phyloP scores from a whole-genome alignment of 1,140 invertebrate genomes.

The Nylanderia fulva region DNA sequence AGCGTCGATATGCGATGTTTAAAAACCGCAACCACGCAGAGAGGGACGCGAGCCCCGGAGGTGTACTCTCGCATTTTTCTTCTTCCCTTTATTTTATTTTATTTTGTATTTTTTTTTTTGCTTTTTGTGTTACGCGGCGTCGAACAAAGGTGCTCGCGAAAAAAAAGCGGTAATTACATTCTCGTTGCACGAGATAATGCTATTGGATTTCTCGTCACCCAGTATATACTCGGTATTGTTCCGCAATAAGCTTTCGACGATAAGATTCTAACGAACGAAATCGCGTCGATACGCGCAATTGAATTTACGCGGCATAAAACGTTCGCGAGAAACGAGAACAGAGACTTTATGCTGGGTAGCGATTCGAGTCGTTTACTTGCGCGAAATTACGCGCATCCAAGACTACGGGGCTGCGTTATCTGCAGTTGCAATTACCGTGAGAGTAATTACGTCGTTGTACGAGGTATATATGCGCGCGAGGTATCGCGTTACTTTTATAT shows the following conservation, averaged over 20 bases:
- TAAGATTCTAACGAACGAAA: slow-evolving; percentile 28
- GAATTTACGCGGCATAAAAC: slow-evolving; percentile 41
- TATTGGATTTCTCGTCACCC: slow-evolving; percentile 40
- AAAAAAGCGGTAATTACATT: slow-evolving; percentile 44
- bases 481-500: slow-evolving; percentile 55
- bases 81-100: not conserved
- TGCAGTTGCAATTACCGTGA: slow-evolving; percentile 45
- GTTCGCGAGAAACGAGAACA: slow-evolving; percentile 15
- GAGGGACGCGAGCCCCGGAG: not conserved
- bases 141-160: slow-evolving; percentile 30
- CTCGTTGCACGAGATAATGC: not conserved
- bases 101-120: too few species aligned
- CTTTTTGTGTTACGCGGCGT: not conserved
- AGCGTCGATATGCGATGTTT: slow-evolving; percentile 68
- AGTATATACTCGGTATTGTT: slow-evolving; percentile 16
- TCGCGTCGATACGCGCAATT: slow-evolving; percentile 44
- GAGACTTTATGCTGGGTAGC: slow-evolving; percentile 50
- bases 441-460: slow-evolving; percentile 40
- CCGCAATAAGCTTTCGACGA: not conserved
- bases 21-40: slow-evolving; percentile 57
- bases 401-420: slow-evolving; percentile 33
- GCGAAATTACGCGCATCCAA: slow-evolving; percentile 52
- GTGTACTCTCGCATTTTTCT: slow-evolving; percentile 37
- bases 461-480: not conserved
- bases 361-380: slow-evolving; percentile 49